Evolutionary conservation across 2,888 invertebrate genomes (phyloP), one percentile per base, ranked within the genome.

Genomic region (Saturnia japonica): DNA sequence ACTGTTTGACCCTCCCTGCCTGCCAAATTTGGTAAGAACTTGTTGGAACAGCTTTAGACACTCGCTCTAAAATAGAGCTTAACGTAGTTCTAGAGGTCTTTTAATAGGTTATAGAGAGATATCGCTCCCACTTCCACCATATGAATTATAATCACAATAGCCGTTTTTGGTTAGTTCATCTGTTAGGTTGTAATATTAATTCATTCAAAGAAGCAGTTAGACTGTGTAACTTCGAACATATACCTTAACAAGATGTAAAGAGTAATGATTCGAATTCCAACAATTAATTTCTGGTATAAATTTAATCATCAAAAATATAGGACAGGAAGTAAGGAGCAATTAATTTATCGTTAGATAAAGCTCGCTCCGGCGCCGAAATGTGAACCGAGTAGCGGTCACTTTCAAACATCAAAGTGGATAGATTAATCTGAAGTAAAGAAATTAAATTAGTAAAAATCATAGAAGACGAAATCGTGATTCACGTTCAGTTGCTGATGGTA

Each of bases 261-360:
- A 16, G 62, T 34, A 62, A 34, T 28, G 62, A 40, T 40, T 12
- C 34, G 40, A 40, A 40, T 34, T 40, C n/a, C 19, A 40, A 40
- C 40, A 40, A 40, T 40, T 64, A 64, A 40, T 40, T 64, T 60
- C 19, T 64, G 64, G 64, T n/a, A 64, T n/a, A 11, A n/a, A 9
- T 40, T 40, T n/a, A 64, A 64, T 40, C 64, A 64, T n/a, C 40
- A 3, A 8, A 64, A 64, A 64, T n/a, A 64, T 64, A 64, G 64
- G 64, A 64, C 64, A 64, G 64, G 64, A 64, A 40, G 40, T 64
- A n/a, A 64, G 40, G n/a, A 40, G 40, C 64, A 64, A 64, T 64
- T 64, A 64, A 64, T n/a, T 64, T 64, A 64, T 40, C 64, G n/a
- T 40, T n/a, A 19, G 40, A 64, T 40, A 60, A 60, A 60, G 14